phyloP scores from a whole-genome alignment of 2,888 invertebrate genomes.

The Acrocera orbiculus region DNA sequence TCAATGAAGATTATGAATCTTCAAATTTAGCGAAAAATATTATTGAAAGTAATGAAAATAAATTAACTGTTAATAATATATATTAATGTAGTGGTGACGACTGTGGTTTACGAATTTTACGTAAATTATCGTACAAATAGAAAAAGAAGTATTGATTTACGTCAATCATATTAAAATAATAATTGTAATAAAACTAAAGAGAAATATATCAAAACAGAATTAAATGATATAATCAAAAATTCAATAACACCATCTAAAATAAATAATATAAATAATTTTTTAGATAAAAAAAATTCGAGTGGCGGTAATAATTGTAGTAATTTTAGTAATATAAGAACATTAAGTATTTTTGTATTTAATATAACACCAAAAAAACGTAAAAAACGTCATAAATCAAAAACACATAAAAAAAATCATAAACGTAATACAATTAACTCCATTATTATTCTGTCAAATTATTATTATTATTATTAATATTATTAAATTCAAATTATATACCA shows the following conservation, averaged over 20 bases:
- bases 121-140: too few relatives aligned
- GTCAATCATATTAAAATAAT: too few relatives aligned
- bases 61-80: too few relatives aligned
- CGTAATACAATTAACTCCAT: conserved; percentile 1
- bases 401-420: conserved; percentile 16
- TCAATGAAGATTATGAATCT: too few relatives aligned
- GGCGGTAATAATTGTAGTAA: conserved; percentile 15
- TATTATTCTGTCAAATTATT: conserved; percentile 64
- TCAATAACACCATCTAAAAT: conserved; percentile 1
- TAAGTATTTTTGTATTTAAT: conserved; percentile 10
- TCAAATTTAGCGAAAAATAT: too few relatives aligned
- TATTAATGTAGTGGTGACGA: too few relatives aligned
- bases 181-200: too few relatives aligned
- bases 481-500: conserved; percentile 7
- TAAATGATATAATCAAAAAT: too few relatives aligned
- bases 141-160: too few relatives aligned
- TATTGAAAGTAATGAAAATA: too few relatives aligned
- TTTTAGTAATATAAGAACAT: conserved; percentile 15
- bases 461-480: conserved; percentile 71
- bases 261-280: conserved; percentile 4
- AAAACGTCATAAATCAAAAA: conserved; percentile 42
- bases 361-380: conserved; percentile 29
- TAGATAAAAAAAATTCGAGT: conserved; percentile 12
- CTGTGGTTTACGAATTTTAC: too few relatives aligned
- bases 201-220: too few relatives aligned